These are phyloP conservation scores for Otolemur garnettii DNA, from an alignment of 2,113 vertebrate species.

Conservation along the genomic window DNA sequence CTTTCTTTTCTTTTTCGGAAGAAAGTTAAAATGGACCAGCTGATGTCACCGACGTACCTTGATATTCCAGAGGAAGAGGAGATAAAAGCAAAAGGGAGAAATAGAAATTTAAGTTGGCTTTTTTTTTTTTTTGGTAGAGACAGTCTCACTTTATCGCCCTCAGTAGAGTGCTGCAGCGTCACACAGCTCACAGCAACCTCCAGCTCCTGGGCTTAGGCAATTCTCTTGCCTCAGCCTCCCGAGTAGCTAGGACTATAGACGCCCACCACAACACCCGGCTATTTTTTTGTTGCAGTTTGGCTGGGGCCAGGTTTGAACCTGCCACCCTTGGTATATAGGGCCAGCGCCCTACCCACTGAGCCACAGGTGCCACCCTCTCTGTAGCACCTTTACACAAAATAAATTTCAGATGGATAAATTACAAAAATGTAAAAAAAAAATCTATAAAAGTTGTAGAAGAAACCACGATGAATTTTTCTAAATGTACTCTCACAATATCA, in stretches of 20 bases:
- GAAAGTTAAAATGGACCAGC: neutral
- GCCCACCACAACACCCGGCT: too few relatives aligned
- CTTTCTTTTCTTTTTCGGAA: neutral
- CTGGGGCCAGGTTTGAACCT: too few relatives aligned
- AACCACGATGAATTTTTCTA: neutral
- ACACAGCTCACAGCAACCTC: too few relatives aligned
- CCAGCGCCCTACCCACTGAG: too few relatives aligned
- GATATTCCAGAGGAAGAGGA: neutral
- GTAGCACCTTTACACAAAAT: neutral
- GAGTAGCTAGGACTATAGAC: too few relatives aligned
- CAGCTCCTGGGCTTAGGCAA: too few relatives aligned
- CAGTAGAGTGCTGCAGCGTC: too few relatives aligned
- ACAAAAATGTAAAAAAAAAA: conserved; percentile 34
- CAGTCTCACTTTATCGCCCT: too few relatives aligned
- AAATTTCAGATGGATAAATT: neutral
- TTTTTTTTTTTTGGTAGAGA: neutral
- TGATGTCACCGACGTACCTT: neutral
- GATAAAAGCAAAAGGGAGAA: neutral
- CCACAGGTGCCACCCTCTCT: neutral
- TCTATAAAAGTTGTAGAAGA: conserved; percentile 27
- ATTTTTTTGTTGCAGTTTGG: too few relatives aligned
- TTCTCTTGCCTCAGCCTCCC: too few relatives aligned
- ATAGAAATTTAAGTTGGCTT: conserved; percentile 20
- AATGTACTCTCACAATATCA: neutral
- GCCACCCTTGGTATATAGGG: too few relatives aligned